Percentiles rank a stretch among this genome's conserved stretches.
Evolutionary conservation across 2,797 vertebrate genomes (phyloP).

Genomic region (Hemitrygon akajei): DNA sequence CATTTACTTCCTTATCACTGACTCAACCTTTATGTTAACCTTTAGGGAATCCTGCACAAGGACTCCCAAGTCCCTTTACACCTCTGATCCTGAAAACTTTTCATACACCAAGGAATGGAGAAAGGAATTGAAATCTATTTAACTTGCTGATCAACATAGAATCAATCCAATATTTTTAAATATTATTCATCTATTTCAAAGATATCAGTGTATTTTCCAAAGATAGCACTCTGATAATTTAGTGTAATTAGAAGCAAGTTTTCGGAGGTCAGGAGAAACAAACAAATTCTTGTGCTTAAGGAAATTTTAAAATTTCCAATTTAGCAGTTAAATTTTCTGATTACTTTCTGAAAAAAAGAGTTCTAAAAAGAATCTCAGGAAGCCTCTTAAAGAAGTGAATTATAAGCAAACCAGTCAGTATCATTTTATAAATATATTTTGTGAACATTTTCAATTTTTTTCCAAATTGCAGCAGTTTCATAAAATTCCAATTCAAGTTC

Average conservation of each 20-base stretch:
- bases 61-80: too few species aligned
- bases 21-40: too few species aligned
- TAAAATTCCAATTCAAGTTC: constrained; percentile 25
- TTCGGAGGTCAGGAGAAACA: neutral
- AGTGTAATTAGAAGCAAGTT: neutral
- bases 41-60: too few species aligned
- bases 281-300: neutral
- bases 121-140: too few species aligned
- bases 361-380: neutral
- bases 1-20: too few species aligned
- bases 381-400: neutral
- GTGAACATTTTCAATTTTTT: neutral
- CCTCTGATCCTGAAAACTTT: too few species aligned
- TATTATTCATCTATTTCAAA: too few species aligned
- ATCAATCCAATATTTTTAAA: too few species aligned
- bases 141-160: neutral
- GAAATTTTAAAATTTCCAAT: neutral
- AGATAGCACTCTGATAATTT: too few species aligned
- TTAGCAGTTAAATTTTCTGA: neutral
- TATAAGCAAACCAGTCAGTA: neutral
- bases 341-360: neutral
- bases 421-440: constrained; percentile 9
- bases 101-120: too few species aligned
- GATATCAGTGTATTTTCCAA: neutral
- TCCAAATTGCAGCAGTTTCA: neutral